Conservation (phyloP, 2,113 vertebrate species). For the Scytalopus superciliaris region DNA sequence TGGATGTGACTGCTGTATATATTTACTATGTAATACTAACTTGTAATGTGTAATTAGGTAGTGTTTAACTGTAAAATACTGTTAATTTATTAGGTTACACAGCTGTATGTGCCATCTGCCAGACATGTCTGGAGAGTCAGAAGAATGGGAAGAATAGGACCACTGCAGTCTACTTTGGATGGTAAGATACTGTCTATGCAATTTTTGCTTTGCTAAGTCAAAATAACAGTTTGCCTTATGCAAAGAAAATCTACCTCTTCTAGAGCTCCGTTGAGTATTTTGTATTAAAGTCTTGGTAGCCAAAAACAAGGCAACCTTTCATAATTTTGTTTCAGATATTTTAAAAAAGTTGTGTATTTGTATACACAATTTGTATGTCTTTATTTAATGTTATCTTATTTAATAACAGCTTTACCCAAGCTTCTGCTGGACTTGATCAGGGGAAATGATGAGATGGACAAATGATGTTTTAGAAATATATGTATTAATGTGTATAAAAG, state of each 20-base stretch:
- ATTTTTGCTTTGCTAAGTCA: background rate
- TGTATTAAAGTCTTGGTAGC: background rate
- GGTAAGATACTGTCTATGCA: slow-evolving; percentile 72
- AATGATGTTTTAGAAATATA: background rate
- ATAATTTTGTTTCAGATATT: background rate
- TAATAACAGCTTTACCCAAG: background rate
- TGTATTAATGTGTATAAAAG: background rate
- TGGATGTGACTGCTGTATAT: background rate
- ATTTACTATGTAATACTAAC: background rate
- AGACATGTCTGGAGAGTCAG: slow-evolving; percentile 92
- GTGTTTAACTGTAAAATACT: background rate
- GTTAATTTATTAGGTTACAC: slow-evolving; percentile 84
- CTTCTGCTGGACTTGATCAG: background rate
- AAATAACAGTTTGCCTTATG: background rate
- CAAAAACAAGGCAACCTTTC: background rate
- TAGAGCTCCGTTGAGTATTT: background rate
- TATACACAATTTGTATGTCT: background rate
- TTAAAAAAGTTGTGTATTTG: fast-evolving
- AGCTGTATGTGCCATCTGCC: slow-evolving; percentile 94
- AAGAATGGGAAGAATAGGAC: slow-evolving; percentile 95
- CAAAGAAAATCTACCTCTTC: background rate
- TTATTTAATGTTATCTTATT: background rate
- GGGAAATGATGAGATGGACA: background rate
- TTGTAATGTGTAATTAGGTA: background rate
- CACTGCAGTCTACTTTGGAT: slow-evolving; percentile 92